A percentile compares a stretch with the other conserved stretches of the same genome.
Conservation (phyloP, 2,888 invertebrate genomes). For the Drosophila mettleri region DNA sequence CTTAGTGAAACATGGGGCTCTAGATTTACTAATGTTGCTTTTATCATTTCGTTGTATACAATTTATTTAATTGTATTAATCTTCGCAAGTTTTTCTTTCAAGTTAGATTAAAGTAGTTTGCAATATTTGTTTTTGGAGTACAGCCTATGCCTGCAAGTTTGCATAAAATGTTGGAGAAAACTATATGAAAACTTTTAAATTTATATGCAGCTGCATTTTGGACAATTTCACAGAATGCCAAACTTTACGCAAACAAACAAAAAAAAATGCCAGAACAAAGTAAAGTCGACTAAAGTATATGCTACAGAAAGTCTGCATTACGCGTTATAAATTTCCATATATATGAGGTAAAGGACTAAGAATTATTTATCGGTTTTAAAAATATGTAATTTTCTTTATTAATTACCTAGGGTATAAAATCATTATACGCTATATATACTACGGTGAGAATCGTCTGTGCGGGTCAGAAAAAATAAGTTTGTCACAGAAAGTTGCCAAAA, state of each 20-base stretch:
- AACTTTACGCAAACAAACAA: conserved; percentile 45
- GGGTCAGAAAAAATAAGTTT: conserved; percentile 54
- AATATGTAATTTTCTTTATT: too few relatives aligned
- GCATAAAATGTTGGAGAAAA: conserved; percentile 40
- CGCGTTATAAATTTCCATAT: too few relatives aligned
- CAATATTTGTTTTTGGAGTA: conserved; percentile 4
- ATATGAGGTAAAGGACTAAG: not conserved
- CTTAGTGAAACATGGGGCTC: not conserved
- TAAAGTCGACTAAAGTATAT: conserved; percentile 2
- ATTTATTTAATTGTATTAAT: not conserved
- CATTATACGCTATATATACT: conserved; percentile 18
- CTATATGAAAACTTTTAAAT: conserved; percentile 60
- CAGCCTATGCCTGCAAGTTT: conserved; percentile 44
- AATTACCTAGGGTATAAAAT: conserved; percentile 1
- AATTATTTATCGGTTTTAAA: not conserved
- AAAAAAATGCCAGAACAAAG: not conserved
- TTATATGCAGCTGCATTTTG: conserved; percentile 69
- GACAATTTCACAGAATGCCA: conserved; percentile 52
- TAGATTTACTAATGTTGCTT: not conserved
- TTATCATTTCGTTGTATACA: not conserved
- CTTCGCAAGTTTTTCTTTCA: not conserved
- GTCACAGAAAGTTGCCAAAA: conserved; percentile 64
- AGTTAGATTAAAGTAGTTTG: conserved; percentile 1
- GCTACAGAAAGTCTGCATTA: not conserved
- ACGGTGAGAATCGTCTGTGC: conserved; percentile 40